These are phyloP conservation scores for Ladona fulva DNA, from an alignment of 1,140 invertebrate species.

Conservation along the genomic window DNA sequence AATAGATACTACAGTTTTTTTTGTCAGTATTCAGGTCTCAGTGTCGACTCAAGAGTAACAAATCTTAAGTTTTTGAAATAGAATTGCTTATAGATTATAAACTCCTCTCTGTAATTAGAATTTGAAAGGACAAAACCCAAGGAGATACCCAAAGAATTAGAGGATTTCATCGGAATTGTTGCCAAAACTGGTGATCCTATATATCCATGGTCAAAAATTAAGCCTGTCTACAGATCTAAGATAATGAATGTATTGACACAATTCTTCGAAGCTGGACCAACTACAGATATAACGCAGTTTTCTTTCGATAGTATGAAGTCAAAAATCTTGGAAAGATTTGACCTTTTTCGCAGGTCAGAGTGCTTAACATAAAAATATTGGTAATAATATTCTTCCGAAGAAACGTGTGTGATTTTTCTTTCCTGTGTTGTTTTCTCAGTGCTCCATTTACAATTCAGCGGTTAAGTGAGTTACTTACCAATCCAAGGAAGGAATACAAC, in stretches of 20 bases:
- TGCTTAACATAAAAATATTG: not conserved
- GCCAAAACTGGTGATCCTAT: conserved; percentile 90
- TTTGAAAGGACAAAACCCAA: not conserved
- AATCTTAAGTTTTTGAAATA: no score
- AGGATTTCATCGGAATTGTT: conserved; percentile 83
- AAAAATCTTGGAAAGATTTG: conserved; percentile 71
- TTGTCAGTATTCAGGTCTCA: no score
- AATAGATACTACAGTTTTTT: no score
- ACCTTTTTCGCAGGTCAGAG: conserved; percentile 46
- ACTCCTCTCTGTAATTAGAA: not conserved
- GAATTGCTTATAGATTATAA: no score
- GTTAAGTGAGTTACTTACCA: conserved; percentile 84
- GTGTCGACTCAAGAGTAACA: no score
- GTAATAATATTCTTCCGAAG: not conserved
- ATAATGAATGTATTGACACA: conserved; percentile 75
- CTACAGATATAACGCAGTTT: conserved; percentile 66
- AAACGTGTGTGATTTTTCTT: conserved; percentile 10
- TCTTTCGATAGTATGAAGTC: conserved; percentile 84
- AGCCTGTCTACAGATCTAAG: conserved; percentile 79
- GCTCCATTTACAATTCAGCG: conserved; percentile 95
- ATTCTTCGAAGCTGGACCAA: conserved; percentile 70
- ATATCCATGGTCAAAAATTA: conserved; percentile 83
- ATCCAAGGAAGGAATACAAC: conserved; percentile 89
- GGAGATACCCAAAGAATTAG: conserved; percentile 69
- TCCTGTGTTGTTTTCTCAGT: conserved; percentile 50